These are phyloP conservation scores for Hyperopisus bebe DNA, from an alignment of 2,113 vertebrate genomes.

Conservation along the genomic window DNA sequence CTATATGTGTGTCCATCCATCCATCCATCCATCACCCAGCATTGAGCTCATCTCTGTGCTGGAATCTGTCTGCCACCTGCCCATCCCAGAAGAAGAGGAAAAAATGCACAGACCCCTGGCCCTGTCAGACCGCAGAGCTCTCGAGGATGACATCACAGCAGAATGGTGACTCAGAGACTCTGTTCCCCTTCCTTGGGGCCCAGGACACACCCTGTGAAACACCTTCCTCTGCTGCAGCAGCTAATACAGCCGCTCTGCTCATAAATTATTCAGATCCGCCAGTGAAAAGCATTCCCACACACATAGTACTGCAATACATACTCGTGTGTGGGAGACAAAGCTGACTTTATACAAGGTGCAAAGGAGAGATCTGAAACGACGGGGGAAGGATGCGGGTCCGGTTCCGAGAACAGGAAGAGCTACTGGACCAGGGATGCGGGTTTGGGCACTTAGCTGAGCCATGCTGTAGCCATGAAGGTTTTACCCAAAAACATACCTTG, in stretches of 20 bases:
- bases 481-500: not conserved
- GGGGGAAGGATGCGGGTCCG: not conserved
- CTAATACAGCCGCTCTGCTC: not conserved
- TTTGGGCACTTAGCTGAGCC: not conserved
- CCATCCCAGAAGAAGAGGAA: not conserved
- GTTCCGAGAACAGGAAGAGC: not conserved
- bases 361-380: not conserved
- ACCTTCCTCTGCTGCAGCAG: not conserved
- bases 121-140: not conserved
- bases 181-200: not conserved
- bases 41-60: not conserved
- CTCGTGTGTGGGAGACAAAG: not conserved
- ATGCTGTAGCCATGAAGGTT: not conserved
- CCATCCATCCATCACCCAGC: not conserved
- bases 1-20: not conserved
- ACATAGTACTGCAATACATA: not conserved
- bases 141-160: not conserved
- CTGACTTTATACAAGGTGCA: not conserved
- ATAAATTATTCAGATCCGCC: not conserved
- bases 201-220: not conserved
- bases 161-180: not conserved
- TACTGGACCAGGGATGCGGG: not conserved
- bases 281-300: not conserved
- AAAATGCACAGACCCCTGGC: not conserved
- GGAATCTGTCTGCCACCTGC: not conserved